Percentiles rank a stretch among this genome's conserved stretches.
phyloP scores from a whole-genome alignment of 2,797 vertebrate species.

The Decapterus maruadsi region DNA sequence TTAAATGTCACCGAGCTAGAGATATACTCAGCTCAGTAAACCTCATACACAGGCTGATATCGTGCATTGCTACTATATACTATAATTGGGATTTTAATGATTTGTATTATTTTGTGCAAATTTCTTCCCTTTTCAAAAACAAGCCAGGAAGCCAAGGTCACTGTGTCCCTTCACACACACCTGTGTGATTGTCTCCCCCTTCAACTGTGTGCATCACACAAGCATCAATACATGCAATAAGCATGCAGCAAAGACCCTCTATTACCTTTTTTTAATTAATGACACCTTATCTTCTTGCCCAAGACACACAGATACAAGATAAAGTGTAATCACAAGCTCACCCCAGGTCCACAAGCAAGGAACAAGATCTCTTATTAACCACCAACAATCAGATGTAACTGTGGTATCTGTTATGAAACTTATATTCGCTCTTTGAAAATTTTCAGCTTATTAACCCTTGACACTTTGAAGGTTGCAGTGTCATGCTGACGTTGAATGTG shows the following conservation, averaged over 20 bases:
- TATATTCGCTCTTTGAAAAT: neutral
- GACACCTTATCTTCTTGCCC: neutral
- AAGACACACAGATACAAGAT: constrained; percentile 13
- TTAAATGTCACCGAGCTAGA: constrained; percentile 35
- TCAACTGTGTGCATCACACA: neutral
- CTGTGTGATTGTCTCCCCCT: neutral
- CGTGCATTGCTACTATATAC: constrained; percentile 22
- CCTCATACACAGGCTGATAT: constrained; percentile 24
- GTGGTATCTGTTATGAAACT: neutral
- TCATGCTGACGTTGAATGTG: constrained; percentile 5
- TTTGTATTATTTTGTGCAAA: constrained; percentile 37
- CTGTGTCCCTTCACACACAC: constrained; percentile 19
- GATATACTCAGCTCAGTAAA: constrained; percentile 19
- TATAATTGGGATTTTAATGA: constrained; percentile 33
- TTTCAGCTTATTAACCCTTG: neutral
- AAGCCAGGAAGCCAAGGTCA: constrained; percentile 36
- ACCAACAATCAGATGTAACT: neutral
- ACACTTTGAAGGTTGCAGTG: constrained; percentile 14
- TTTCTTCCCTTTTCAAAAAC: constrained; percentile 35
- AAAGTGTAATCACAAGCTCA: neutral
- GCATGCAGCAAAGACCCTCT: neutral
- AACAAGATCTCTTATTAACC: neutral
- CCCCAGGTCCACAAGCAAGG: neutral
- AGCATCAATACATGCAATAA: neutral
- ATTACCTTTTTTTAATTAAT: constrained; percentile 4